Evolutionary conservation across 2,797 vertebrate species (phyloP), one percentile per base, ranked within the genome.

Genomic region (Dicrostonyx torquatus): DNA sequence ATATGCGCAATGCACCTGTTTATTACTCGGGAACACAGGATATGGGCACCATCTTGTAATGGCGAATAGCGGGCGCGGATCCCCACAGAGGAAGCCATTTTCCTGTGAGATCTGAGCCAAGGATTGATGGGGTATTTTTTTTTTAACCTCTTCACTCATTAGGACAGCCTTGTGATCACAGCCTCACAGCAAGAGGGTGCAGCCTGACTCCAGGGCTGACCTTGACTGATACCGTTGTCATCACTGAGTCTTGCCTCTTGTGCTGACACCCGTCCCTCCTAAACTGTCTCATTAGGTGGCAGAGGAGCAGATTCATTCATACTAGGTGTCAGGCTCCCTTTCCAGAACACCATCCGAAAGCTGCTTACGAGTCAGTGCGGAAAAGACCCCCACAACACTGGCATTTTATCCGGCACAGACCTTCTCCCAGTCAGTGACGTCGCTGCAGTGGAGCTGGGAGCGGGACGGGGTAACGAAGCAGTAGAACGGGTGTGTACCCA

Each of bases 11-110:
- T n/a, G n/a, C n/a, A n/a, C n/a, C n/a, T n/a, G n/a, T n/a, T n/a
- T n/a, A n/a, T n/a, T n/a, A n/a, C n/a, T n/a, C n/a, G n/a, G n/a
- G n/a, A n/a, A n/a, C n/a, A n/a, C n/a, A n/a, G n/a, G n/a, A n/a
- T n/a, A n/a, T n/a, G n/a, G n/a, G n/a, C n/a, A n/a, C n/a, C n/a
- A n/a, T n/a, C n/a, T n/a, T n/a, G n/a, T n/a, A n/a, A n/a, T n/a
- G n/a, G n/a, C n/a, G n/a, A n/a, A n/a, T n/a, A n/a, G n/a, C n/a
- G n/a, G n/a, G n/a, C n/a, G n/a, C n/a, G n/a, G n/a, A n/a, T n/a
- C n/a, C n/a, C n/a, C n/a, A n/a, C n/a, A n/a, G n/a, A n/a, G 98
- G 98, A 98, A 98, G 97, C 97, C 95, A 90, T 98, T 99, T 98
- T 98, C 99, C 98, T 98, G 98, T 98, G 98, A 99, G 98, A 98